Evolutionary conservation across 2,797 vertebrate species (phyloP), one percentile per base, ranked within the genome.

Genomic region (Sebastes steindachneri): DNA sequence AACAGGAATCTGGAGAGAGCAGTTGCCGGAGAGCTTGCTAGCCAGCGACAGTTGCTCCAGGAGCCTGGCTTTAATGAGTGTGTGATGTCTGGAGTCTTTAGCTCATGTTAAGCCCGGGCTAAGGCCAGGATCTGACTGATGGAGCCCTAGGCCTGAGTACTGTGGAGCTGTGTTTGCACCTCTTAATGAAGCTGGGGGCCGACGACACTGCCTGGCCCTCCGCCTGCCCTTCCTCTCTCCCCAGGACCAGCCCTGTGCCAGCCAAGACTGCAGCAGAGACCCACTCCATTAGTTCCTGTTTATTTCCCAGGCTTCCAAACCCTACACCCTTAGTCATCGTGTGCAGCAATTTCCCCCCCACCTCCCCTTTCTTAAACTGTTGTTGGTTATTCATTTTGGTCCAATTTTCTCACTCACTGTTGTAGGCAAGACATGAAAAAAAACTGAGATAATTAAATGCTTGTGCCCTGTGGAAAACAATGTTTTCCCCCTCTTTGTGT

Each of bases 401-500:
- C 88, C 90, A 92, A 79, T 93, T 95, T 95, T 94, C 92, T 93
- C 89, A 92, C 88, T 93, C 91, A 85, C 92, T 67, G 95, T 96
- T 95, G 93, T 87, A 95, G 93, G 91, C 94, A 93, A 93, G 92
- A 96, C 92, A 69, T 81, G 62, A 88, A 96, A 96, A 95, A 95
- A 96, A 96, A 94, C 93, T 87, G 88, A 95, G 95, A 97, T 96
- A 95, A 97, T 97, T 97, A 96, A 97, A 97, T 96, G 93, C 95
- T 94, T 95, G 93, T 96, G 94, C 90, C 90, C 94, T 94, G 92
- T 80, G 84, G 67, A 93, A 96, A 94, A 96, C 95, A 96, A 96
- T 94, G 92, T 93, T 91, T 94, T 57, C 75, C 78, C 87, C 77
- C 73, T 89, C 94, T 95, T 93, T 96, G 96, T 95, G 95, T 95